These are phyloP conservation scores for Sinocyclocheilus anshuiensis DNA, from an alignment of 2,113 vertebrate species.

Conservation along the genomic window DNA sequence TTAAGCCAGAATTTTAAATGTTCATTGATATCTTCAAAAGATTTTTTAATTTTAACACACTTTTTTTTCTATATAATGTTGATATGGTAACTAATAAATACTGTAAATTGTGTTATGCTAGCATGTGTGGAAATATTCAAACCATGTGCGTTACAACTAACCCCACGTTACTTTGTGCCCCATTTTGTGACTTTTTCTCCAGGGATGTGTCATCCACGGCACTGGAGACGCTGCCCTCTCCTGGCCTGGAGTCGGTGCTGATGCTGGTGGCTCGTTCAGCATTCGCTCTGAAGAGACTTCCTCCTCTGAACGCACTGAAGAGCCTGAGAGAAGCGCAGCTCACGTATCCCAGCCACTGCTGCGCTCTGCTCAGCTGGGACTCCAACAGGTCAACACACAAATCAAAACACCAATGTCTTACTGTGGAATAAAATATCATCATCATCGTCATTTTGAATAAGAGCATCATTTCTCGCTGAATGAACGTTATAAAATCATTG, in stretches of 20 bases:
- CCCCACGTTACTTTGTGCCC: too few relatives aligned
- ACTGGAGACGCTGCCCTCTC: conserved; percentile 77
- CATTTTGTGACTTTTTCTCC: conserved; percentile 50
- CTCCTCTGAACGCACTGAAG: conserved; percentile 78
- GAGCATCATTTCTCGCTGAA: background rate
- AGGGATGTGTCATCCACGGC: conserved; percentile 84
- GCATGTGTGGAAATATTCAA: too few relatives aligned
- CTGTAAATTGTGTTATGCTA: too few relatives aligned
- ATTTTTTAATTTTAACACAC: too few relatives aligned
- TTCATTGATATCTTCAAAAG: too few relatives aligned
- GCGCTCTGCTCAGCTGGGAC: conserved; percentile 79
- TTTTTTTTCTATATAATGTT: too few relatives aligned
- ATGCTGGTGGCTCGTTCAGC: conserved; percentile 79
- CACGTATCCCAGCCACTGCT: conserved; percentile 90
- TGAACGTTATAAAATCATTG: background rate
- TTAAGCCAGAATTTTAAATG: too few relatives aligned
- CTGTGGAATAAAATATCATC: background rate
- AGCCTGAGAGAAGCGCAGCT: conserved; percentile 81
- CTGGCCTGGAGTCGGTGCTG: conserved; percentile 80
- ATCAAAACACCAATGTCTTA: background rate
- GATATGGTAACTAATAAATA: too few relatives aligned
- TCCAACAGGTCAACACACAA: conserved; percentile 70
- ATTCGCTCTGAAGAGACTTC: conserved; percentile 81
- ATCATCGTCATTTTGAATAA: background rate
- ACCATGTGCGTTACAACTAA: too few relatives aligned